Evolutionary conservation across 1,140 invertebrate genomes (phyloP).

Genomic region (Globodera rostochiensis): DNA sequence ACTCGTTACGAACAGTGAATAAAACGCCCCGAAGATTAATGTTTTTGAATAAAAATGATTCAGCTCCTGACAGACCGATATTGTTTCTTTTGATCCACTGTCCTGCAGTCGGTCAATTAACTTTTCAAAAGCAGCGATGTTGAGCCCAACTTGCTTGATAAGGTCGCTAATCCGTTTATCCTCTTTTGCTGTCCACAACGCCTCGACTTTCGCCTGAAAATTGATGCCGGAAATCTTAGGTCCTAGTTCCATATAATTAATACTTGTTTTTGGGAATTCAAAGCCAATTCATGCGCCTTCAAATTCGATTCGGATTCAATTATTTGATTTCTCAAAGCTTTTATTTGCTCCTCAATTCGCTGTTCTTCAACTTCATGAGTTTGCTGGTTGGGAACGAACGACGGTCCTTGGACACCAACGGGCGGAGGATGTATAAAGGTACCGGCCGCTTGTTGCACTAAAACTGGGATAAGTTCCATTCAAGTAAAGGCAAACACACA

Average conservation of each 20-base stretch:
- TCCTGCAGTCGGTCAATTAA: slow-evolving; percentile 46
- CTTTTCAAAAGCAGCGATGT: slow-evolving; percentile 41
- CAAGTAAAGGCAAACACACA: slow-evolving; percentile 37
- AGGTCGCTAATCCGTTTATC: slow-evolving; percentile 47
- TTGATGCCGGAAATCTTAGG: not conserved
- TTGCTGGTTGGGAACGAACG: not conserved
- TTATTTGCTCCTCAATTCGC: slow-evolving; percentile 44
- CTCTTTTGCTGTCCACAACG: slow-evolving; percentile 35
- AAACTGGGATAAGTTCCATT: slow-evolving; percentile 21
- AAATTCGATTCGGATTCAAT: slow-evolving; percentile 50
- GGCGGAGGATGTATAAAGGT: slow-evolving; percentile 23
- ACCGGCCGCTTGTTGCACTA: not conserved
- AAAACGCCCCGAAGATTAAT: slow-evolving; percentile 18
- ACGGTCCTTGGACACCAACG: slow-evolving; percentile 1
- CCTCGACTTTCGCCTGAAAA: slow-evolving; percentile 51
- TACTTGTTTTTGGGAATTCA: slow-evolving; percentile 50
- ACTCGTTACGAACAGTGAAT: not conserved
- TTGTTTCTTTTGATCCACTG: slow-evolving; percentile 56
- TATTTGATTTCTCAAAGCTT: slow-evolving; percentile 43
- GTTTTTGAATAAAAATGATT: slow-evolving; percentile 8
- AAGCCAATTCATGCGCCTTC: slow-evolving; percentile 49
- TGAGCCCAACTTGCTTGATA: slow-evolving; percentile 50
- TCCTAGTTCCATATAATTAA: not conserved
- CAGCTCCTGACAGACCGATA: slow-evolving; percentile 46
- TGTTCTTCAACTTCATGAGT: slow-evolving; percentile 32